Conservation (phyloP, 2,888 invertebrate species). For the Platynereis dumerilii region DNA sequence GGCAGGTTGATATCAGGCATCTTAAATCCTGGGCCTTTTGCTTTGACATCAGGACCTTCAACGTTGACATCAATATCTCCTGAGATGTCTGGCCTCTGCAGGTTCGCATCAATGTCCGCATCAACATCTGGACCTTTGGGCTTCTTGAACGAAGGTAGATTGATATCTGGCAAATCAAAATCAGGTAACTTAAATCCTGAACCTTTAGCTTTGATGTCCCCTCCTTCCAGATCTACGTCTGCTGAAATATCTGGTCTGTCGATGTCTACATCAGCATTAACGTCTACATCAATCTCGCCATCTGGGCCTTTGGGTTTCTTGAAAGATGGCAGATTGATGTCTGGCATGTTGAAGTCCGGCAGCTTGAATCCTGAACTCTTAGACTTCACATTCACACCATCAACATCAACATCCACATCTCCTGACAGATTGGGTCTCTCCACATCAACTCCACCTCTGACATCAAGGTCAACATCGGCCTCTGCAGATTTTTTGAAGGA, state of each 20-base stretch:
- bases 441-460: background rate
- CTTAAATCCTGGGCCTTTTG: too few relatives aligned
- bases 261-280: background rate
- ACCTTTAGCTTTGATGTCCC: too few relatives aligned
- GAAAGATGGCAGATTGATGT: too few relatives aligned
- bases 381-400: background rate
- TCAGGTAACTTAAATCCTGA: too few relatives aligned
- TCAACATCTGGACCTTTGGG: constrained; percentile 5
- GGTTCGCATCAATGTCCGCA: background rate
- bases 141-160: constrained; percentile 9
- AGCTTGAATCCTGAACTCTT: too few relatives aligned
- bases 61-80: too few relatives aligned
- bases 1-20: too few relatives aligned
- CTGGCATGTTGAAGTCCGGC: too few relatives aligned
- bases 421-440: background rate
- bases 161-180: too few relatives aligned
- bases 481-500: too few relatives aligned
- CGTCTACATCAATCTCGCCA: background rate
- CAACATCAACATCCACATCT: background rate
- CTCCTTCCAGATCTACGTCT: background rate
- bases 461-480: background rate
- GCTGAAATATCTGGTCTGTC: background rate
- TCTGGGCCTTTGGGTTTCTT: background rate
- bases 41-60: too few relatives aligned
- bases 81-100: too few relatives aligned